Evolutionary conservation across 2,113 vertebrate genomes (phyloP).

Genomic region (Dendrocopos noguchii): DNA sequence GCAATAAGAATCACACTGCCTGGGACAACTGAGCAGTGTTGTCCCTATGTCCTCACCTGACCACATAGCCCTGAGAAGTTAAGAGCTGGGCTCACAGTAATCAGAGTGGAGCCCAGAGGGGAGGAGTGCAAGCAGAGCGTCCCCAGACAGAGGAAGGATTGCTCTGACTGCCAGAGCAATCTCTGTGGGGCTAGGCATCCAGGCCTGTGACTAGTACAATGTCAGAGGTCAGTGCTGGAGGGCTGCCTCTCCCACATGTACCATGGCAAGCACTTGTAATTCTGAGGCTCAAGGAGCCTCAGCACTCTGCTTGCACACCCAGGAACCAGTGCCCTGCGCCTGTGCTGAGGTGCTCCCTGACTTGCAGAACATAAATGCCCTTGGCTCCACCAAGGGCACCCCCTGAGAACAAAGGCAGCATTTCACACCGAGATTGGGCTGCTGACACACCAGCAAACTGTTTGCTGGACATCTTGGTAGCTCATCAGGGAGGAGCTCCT

Average conservation of each 20-base stretch:
- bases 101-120: not conserved
- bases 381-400: rapidly evolving
- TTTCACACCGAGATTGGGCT: not conserved
- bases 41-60: not conserved
- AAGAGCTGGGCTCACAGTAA: not conserved
- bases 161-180: not conserved
- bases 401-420: not conserved
- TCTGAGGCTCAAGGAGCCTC: not conserved
- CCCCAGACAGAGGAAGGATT: not conserved
- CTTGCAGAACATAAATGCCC: too few relatives aligned
- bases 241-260: not conserved
- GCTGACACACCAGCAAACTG: not conserved
- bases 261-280: not conserved
- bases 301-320: not conserved
- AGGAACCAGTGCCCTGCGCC: not conserved
- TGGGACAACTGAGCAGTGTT: not conserved
- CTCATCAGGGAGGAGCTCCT: not conserved
- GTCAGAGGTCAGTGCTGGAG: too few relatives aligned
- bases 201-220: not conserved
- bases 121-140: not conserved
- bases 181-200: not conserved
- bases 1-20: not conserved
- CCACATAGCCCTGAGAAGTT: not conserved
- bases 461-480: not conserved
- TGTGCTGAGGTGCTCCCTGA: rapidly evolving